phyloP scores from a whole-genome alignment of 2,113 vertebrate genomes.

The Aptenodytes forsteri region DNA sequence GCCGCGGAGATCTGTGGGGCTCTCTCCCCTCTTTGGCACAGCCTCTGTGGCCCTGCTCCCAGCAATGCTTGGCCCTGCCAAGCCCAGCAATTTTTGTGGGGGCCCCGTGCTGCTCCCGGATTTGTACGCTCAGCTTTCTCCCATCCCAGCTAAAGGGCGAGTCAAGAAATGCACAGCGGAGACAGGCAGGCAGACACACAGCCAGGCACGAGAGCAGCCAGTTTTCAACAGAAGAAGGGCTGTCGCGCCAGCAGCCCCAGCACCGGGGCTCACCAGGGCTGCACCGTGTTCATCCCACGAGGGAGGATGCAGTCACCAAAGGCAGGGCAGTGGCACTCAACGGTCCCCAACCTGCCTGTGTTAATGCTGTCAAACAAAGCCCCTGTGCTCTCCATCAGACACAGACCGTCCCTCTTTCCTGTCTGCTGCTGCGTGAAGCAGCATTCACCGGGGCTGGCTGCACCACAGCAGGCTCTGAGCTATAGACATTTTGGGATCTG shows the following conservation, averaged over 20 bases:
- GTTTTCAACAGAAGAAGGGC: not conserved
- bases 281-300: accelerated
- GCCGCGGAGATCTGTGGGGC: accelerated
- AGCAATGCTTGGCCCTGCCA: not conserved
- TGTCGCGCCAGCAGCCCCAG: accelerated
- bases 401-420: not conserved
- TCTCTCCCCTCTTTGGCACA: accelerated
- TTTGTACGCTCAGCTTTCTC: accelerated
- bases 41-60: accelerated
- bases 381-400: not conserved
- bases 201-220: not conserved
- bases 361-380: not conserved
- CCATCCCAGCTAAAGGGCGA: not conserved
- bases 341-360: not conserved
- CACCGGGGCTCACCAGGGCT: accelerated
- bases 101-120: accelerated
- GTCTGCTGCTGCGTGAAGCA: not conserved
- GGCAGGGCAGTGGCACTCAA: not conserved
- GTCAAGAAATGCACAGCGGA: accelerated
- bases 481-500: not conserved
- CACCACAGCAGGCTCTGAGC: not conserved
- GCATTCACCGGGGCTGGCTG: not conserved
- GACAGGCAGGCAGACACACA: not conserved
- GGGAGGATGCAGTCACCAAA: not conserved
- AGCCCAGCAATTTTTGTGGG: not conserved